Conservation (phyloP, 2,797 vertebrate genomes). For the Coilia nasus region DNA sequence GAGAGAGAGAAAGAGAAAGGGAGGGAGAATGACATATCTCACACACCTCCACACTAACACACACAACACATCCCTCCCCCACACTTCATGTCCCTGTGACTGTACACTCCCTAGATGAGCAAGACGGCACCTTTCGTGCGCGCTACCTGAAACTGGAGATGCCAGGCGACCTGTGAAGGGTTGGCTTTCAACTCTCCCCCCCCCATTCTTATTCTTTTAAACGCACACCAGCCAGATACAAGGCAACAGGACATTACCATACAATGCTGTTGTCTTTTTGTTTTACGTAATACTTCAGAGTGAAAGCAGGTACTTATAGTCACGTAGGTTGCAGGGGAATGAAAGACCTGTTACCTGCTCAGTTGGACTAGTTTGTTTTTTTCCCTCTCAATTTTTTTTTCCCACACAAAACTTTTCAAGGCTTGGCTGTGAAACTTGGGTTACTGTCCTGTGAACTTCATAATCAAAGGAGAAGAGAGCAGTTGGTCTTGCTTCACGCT, state of each 20-base stretch:
- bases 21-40: slow-evolving; percentile 37
- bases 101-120: slow-evolving; percentile 63
- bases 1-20: slow-evolving; percentile 34
- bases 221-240: slow-evolving; percentile 55
- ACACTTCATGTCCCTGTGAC: slow-evolving; percentile 41
- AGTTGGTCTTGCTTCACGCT: slow-evolving; percentile 34
- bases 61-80: slow-evolving; percentile 49
- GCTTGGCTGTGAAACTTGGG: slow-evolving; percentile 63
- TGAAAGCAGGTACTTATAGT: slow-evolving; percentile 70
- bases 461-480: slow-evolving; percentile 49
- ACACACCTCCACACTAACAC: slow-evolving; percentile 45
- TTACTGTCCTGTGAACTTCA: slow-evolving; percentile 57
- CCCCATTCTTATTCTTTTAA: slow-evolving; percentile 68
- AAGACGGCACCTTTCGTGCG: slow-evolving; percentile 69
- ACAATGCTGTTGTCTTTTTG: slow-evolving; percentile 67
- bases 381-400: slow-evolving; percentile 43
- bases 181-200: slow-evolving; percentile 65
- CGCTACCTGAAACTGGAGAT: slow-evolving; percentile 77
- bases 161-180: slow-evolving; percentile 71
- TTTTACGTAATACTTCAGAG: slow-evolving; percentile 67
- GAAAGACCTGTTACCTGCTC: slow-evolving; percentile 66
- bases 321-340: slow-evolving; percentile 70
- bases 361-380: slow-evolving; percentile 57
- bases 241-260: slow-evolving; percentile 73
- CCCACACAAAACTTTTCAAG: slow-evolving; percentile 51